Evolutionary conservation across 1,140 invertebrate species (phyloP), one percentile per base, ranked within the genome.

Genomic region (Lasaia peninsularis): DNA sequence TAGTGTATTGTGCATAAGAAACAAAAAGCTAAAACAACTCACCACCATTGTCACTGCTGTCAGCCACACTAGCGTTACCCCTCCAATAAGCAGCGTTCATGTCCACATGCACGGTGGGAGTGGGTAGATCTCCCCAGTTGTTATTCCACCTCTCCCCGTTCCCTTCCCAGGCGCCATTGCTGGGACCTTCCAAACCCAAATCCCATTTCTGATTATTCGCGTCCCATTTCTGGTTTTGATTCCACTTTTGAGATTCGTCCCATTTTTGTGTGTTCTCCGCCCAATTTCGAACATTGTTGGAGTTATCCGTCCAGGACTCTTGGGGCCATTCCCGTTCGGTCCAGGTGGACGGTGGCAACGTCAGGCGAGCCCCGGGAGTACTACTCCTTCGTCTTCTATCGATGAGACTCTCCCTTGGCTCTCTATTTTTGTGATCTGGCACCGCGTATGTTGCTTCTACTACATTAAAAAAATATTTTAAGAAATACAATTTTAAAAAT

Each of bases 21-120:
- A 37, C 35, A 48, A 49, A 50, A 14, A 48, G 9, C 31, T 37
- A 52, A 52, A 31, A 53, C 34, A 48, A 58, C 73, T 65, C 10
- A 87, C 85, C 85, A 60, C 85, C 85, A 66, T 88, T 86, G 67
- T 88, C 85, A 48, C 85, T 88, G 64, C 91, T 74, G 82, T 93
- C 82, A 76, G 92, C 92, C 74, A 94, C 75, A 77, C 90, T 88
- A 62, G 89, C 80, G 67, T 88, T 83, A 0, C 90, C 90, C 37
- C 87, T 82, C 89, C 91, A 91, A 24, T 90, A 91, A 0, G 84
- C 77, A 0, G 81, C 81, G 32, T 81, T 81, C 75, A 81, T 76
- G 52, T 86, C 84, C 4, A 88, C 84, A 31, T 81, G 78, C 1
- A 87, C 82, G 0, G 82, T 87, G 0, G 82, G 84, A 0, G 84